Evolutionary conservation across 1,140 invertebrate genomes (phyloP).

Genomic region (Elymnias hypermnestra): DNA sequence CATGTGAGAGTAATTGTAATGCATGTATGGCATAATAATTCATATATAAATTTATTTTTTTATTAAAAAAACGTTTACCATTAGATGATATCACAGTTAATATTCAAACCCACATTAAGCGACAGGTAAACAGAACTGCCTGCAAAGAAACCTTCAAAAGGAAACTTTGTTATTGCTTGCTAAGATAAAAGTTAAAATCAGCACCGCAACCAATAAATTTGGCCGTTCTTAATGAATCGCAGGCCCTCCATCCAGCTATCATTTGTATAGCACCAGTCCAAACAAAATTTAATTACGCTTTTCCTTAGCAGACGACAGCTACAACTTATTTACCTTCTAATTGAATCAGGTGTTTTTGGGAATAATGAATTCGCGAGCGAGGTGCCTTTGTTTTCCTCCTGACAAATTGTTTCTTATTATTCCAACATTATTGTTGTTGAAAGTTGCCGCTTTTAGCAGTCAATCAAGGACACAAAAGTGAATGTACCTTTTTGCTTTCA

Average conservation of each 20-base stretch:
- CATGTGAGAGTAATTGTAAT: no score
- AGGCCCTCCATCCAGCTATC: constrained; percentile 2
- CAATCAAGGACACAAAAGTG: constrained; percentile 11
- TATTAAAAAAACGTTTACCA: no score
- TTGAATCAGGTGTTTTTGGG: constrained; percentile 35
- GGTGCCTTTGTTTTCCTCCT: constrained; percentile 21
- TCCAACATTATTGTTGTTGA: constrained; percentile 18
- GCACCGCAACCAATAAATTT: constrained; percentile 10
- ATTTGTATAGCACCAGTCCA: constrained; percentile 23
- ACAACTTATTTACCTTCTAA: constrained; percentile 27
- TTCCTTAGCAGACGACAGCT: constrained; percentile 16
- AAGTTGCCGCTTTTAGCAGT: constrained; percentile 10
- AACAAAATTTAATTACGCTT: constrained; percentile 32
- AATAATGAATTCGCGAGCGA: constrained; percentile 25
- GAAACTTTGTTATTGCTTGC: no score
- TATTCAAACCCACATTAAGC: no score
- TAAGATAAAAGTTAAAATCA: no score
- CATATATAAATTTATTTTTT: no score
- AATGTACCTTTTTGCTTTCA: constrained; percentile 1
- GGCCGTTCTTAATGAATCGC: constrained; percentile 17
- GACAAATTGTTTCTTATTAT: constrained; percentile 30
- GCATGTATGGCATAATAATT: no score
- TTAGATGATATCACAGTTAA: no score
- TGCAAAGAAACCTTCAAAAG: no score
- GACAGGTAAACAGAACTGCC: no score